Base-by-base conservation (phyloP, 2,888 invertebrate genomes). In the Alloscopus bannaensis region DNA sequence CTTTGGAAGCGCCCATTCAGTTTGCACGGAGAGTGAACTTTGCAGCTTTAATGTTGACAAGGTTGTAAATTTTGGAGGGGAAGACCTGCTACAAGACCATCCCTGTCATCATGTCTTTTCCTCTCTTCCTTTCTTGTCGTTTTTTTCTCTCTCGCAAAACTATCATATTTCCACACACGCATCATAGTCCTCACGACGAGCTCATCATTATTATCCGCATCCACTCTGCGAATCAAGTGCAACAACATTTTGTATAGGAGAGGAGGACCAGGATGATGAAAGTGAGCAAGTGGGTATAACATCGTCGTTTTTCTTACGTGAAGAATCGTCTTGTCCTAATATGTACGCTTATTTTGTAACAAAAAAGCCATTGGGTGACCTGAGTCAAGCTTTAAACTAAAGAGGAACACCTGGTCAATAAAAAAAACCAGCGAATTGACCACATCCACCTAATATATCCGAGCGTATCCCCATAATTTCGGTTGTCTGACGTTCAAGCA, bases 401-500 rank as follows among this genome's bases (percentile, higher is more conserved):
- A 16, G 40, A 47, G 47, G 47, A 70, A 70, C 70, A 70, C 70
- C 70, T 70, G 70, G 59, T 60, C 70, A 59, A 60, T 55, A 70
- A 26, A 28, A 60, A 26, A 6, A 31, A n/a, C n/a, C n/a, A n/a
- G n/a, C n/a, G n/a, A n/a, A n/a, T n/a, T 47, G 60, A 29, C 4
- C 4, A 60, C 70, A 70, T 68, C 68, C 55, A n/a, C n/a, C n/a
- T 68, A 22, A 55, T 55, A 55, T 50, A 18, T 20, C 13, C 6
- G 6, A 36, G 13, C 13, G 13, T 45, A 45, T 45, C 4, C 45
- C 22, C 13, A n/a, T n/a, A n/a, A n/a, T n/a, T n/a, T n/a, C n/a
- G n/a, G n/a, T n/a, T n/a, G 20, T n/a, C 24, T 62, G 62, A 42
- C 62, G 62, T 73, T 73, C 65, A 73, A 65, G 66, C 73, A 73